These are phyloP conservation scores for Ammodytes dubius DNA, from an alignment of 2,113 vertebrate genomes.

Conservation along the genomic window DNA sequence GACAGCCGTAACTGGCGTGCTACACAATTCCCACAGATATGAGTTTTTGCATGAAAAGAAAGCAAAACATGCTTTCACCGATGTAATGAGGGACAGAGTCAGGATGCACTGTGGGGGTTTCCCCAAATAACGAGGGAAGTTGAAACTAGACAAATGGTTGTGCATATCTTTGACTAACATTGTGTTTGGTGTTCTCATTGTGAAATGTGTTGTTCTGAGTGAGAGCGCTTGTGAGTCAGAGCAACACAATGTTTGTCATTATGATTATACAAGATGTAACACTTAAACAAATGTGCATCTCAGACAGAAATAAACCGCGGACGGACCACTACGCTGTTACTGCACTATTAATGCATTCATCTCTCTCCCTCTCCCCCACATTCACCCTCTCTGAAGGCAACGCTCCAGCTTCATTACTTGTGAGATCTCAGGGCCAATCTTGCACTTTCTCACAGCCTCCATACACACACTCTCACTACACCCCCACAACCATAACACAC, in stretches of 20 bases:
- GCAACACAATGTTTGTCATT: background rate
- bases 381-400: constrained; percentile 53
- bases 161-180: constrained; percentile 4
- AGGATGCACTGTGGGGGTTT: background rate
- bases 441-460: constrained; percentile 72
- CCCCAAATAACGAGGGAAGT: background rate
- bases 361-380: constrained; percentile 24
- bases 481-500: constrained; percentile 65
- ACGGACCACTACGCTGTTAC: constrained; percentile 2
- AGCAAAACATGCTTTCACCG: constrained; percentile 1
- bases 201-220: background rate
- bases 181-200: background rate
- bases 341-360: constrained; percentile 21
- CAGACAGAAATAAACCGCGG: constrained; percentile 35
- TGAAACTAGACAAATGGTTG: constrained; percentile 18
- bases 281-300: constrained; percentile 18
- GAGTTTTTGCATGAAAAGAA: constrained; percentile 24
- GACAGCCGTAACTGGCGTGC: background rate
- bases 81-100: constrained; percentile 11
- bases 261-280: constrained; percentile 5
- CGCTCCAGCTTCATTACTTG: constrained; percentile 74
- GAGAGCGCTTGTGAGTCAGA: background rate
- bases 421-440: constrained; percentile 75
- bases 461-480: constrained; percentile 69
- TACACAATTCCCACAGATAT: constrained; percentile 10